These are phyloP conservation scores for Ophthalmolycus amberensis DNA, from an alignment of 2,113 vertebrate genomes.

Conservation along the genomic window DNA sequence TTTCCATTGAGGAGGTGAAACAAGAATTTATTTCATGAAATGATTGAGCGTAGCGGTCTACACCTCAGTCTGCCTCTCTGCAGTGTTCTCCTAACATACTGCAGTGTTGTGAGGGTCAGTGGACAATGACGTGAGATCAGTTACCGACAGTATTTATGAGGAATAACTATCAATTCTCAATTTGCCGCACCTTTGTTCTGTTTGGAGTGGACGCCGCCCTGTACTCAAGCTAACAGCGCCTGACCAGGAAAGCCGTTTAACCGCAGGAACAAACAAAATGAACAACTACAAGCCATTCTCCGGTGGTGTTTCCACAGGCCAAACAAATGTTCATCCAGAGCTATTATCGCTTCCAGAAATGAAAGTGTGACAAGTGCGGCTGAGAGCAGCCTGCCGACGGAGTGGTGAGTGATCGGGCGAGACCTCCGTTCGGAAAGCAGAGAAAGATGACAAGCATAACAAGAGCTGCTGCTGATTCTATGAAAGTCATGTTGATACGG, in stretches of 20 bases:
- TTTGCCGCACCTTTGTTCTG: conserved; percentile 21
- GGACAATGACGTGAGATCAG: conserved; percentile 19
- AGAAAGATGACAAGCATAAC: conserved; percentile 62
- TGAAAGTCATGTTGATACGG: conserved; percentile 57
- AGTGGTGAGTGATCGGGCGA: conserved; percentile 61
- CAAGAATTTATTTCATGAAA: conserved; percentile 9
- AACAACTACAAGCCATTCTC: conserved; percentile 41
- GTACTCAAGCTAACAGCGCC: conserved; percentile 8
- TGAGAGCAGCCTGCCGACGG: conserved; percentile 46
- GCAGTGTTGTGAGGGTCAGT: conserved; percentile 18
- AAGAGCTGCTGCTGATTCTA: conserved; percentile 60
- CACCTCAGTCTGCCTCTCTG: conserved; percentile 21
- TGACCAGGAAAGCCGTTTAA: conserved; percentile 40
- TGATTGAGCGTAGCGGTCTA: conserved; percentile 20
- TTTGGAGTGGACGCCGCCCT: neutral
- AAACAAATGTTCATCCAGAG: conserved; percentile 72
- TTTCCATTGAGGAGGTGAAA: conserved; percentile 13
- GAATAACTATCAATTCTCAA: conserved; percentile 35
- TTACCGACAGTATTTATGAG: conserved; percentile 29
- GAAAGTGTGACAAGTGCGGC: conserved; percentile 68
- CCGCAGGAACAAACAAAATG: conserved; percentile 24
- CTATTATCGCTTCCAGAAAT: conserved; percentile 72
- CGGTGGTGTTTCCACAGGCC: conserved; percentile 42
- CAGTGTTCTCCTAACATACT: conserved; percentile 18
- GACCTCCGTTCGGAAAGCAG: conserved; percentile 45